A percentile compares a stretch with the other conserved stretches of the same genome.
Evolutionary conservation across 2,797 vertebrate genomes (phyloP).

Genomic region (Hydrolagus colliei): DNA sequence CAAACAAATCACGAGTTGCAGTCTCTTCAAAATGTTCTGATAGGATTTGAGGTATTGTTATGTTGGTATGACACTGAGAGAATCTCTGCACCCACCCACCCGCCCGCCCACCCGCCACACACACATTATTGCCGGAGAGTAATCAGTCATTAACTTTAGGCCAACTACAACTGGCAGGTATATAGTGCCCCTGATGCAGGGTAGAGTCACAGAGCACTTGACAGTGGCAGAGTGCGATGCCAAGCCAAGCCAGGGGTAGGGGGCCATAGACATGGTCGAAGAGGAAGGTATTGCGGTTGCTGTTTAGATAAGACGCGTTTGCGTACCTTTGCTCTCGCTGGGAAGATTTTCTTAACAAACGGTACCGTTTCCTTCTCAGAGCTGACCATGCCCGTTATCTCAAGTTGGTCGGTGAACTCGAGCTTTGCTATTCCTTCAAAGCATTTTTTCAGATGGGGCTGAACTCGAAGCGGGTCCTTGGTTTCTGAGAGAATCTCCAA

Average conservation of each 20-base stretch:
- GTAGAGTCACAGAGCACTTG: too few species aligned
- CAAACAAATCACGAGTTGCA: background rate
- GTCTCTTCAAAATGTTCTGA: background rate
- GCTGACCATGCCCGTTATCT: slow-evolving; percentile 81
- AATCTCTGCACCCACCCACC: too few species aligned
- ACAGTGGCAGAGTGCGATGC: too few species aligned
- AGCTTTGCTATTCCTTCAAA: slow-evolving; percentile 86
- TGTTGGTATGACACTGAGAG: background rate
- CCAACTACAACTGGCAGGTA: too few species aligned
- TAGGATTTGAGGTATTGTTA: background rate
- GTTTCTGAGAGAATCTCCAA: slow-evolving; percentile 89
- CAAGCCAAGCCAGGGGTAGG: too few species aligned
- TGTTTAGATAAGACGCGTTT: too few species aligned
- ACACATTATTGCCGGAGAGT: too few species aligned
- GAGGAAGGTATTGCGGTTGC: too few species aligned
- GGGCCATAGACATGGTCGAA: too few species aligned
- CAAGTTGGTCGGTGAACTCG: slow-evolving; percentile 67
- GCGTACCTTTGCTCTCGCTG: slow-evolving; percentile 71
- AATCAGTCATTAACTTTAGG: too few species aligned
- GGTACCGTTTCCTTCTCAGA: slow-evolving; percentile 78
- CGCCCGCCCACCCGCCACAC: too few species aligned
- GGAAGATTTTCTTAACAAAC: slow-evolving; percentile 68
- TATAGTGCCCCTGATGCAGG: too few species aligned
- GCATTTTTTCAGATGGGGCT: slow-evolving; percentile 88
- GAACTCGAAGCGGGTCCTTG: slow-evolving; percentile 82